A percentile compares a stretch with the other conserved stretches of the same genome.
phyloP scores from a whole-genome alignment of 2,888 invertebrate genomes.

The Thumatha senex region DNA sequence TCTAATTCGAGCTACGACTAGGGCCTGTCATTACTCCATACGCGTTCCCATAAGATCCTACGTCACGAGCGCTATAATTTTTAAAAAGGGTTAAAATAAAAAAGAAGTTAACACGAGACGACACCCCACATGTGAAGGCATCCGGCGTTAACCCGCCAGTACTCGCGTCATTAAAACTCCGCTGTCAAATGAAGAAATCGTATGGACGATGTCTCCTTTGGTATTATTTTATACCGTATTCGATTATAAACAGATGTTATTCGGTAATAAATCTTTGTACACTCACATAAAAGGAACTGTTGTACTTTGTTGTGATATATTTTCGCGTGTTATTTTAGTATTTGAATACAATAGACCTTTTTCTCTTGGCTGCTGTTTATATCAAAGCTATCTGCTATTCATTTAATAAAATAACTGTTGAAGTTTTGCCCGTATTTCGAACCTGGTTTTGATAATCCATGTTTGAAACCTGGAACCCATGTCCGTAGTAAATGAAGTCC shows the following conservation, averaged over 20 bases:
- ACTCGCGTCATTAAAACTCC: conserved; percentile 59
- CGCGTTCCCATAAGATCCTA: conserved; percentile 62
- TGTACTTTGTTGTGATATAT: conserved; percentile 22
- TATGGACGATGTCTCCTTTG: conserved; percentile 60
- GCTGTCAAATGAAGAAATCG: conserved; percentile 68
- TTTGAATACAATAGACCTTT: conserved; percentile 2
- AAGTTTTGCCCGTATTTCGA: too few species aligned
- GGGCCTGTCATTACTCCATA: conserved; percentile 24
- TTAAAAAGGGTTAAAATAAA: conserved; percentile 75
- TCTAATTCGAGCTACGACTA: conserved; percentile 7
- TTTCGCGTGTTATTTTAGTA: conserved; percentile 20
- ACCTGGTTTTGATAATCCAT: too few species aligned
- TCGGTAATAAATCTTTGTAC: conserved; percentile 64
- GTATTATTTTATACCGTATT: conserved; percentile 56
- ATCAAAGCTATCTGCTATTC: too few species aligned
- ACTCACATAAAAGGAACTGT: conserved; percentile 37
- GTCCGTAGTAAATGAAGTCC: too few species aligned
- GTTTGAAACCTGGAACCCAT: too few species aligned
- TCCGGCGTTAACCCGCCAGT: conserved; percentile 29
- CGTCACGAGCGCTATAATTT: conserved; percentile 23
- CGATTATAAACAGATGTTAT: conserved; percentile 78
- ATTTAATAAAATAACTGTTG: too few species aligned
- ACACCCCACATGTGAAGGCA: conserved; percentile 55
- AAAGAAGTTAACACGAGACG: conserved; percentile 57
- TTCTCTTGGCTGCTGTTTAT: not conserved